A percentile compares a stretch with the other conserved stretches of the same genome.
These are phyloP conservation scores for Nerophis lumbriciformis DNA, from an alignment of 2,113 vertebrate genomes.

Conservation along the genomic window DNA sequence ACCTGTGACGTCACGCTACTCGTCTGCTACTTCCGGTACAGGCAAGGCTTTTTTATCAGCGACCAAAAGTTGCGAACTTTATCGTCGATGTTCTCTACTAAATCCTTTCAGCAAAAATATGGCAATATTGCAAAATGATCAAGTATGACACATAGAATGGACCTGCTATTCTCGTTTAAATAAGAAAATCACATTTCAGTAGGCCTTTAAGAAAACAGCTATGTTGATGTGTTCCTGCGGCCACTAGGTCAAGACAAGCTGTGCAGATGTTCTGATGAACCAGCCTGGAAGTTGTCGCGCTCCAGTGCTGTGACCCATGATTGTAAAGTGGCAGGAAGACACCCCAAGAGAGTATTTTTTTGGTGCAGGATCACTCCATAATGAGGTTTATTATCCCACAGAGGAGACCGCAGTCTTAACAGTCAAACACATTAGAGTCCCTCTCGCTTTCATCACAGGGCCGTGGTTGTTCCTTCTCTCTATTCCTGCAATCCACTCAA, in stretches of 20 bases:
- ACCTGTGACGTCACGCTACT: too few relatives aligned
- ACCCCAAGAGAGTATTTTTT: slow-evolving; percentile 6
- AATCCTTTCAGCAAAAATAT: too few relatives aligned
- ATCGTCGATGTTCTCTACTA: too few relatives aligned
- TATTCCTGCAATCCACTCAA: slow-evolving; percentile 57
- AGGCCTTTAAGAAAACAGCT: slow-evolving; percentile 26
- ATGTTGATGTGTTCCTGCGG: slow-evolving; percentile 18
- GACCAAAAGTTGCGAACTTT: too few relatives aligned
- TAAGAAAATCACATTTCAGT: too few relatives aligned
- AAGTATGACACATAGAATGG: too few relatives aligned
- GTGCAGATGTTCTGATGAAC: slow-evolving; percentile 30
- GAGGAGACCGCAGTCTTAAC: slow-evolving; percentile 50
- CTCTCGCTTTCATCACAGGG: slow-evolving; percentile 17
- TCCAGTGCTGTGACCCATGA: slow-evolving; percentile 19
- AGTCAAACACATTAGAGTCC: slow-evolving; percentile 23
- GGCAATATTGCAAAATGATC: too few relatives aligned
- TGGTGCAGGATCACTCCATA: slow-evolving; percentile 11
- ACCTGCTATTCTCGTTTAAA: too few relatives aligned
- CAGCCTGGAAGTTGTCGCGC: not conserved
- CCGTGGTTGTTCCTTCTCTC: not conserved
- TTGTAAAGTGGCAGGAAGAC: slow-evolving; percentile 10
- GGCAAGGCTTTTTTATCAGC: too few relatives aligned
- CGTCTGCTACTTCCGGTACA: too few relatives aligned
- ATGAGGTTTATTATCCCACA: slow-evolving; percentile 48
- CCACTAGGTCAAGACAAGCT: slow-evolving; percentile 23